Evolutionary conservation across 2,888 invertebrate genomes (phyloP), one percentile per base, ranked within the genome.

Genomic region (Neoitamus cyanurus): DNA sequence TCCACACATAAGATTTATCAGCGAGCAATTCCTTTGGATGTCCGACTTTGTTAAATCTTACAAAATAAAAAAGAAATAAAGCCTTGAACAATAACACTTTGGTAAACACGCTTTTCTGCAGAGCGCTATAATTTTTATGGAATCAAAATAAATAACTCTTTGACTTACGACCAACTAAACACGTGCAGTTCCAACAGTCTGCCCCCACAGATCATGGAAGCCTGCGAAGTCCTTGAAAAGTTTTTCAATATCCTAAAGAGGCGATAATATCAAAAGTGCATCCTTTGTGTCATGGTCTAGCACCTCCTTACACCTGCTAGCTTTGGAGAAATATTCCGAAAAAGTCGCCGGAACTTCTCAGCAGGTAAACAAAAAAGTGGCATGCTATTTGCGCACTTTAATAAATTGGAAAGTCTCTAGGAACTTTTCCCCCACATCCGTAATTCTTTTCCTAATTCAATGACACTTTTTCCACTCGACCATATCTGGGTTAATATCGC

Each of bases 221-320:
- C 30, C 5, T 72, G 30, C 6, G 31, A 25, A 58, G 20, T 58
- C 58, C 20, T 58, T 36, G 73, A 77, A 77, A 77, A 77, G 42
- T 77, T 77, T 77, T 77, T 77, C 77, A 77, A 77, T 77, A 46
- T 77, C 46, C 46, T 77, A 34, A 77, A 77, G 42, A 77, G 77
- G 77, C 28, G 77, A 77, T 77, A 77, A 28, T 15, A 42, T 42
- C 42, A 31, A 28, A 77, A 42, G 25, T 77, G 42, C 20, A 77
- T 77, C 11, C 15, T 20, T 73, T 58, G 58, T 58, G 25, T 58
- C 58, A 58, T 2, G 58, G 58, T 58, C 58, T 20, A 20, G 58
- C 58, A 20, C 58, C 20, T 25, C 2, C 58, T 25, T 58, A 58
- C 58, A 58, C 58, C 58, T 58, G 58, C 25, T 20, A 25, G 58